Conservation (phyloP, 2,888 invertebrate genomes). For the Formica aserva region DNA sequence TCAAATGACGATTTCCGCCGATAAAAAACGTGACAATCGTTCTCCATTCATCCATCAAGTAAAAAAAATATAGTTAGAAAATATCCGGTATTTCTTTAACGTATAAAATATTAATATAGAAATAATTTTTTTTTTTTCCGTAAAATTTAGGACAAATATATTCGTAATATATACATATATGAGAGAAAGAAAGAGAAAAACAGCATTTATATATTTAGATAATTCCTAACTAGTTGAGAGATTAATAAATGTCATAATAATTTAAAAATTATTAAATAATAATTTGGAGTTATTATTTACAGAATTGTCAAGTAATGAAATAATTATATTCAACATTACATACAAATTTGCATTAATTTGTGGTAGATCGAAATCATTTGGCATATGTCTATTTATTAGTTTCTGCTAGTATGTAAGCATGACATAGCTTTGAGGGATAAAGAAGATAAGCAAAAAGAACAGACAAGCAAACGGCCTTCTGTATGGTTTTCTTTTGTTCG, state of each 20-base stretch:
- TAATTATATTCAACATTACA: slow-evolving; percentile 9
- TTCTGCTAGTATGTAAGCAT: not conserved
- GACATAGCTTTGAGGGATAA: not conserved
- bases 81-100: not conserved
- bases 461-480: not conserved
- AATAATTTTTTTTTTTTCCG: not conserved
- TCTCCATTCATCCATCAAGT: not conserved
- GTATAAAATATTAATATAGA: not conserved
- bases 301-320: not conserved
- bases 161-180: too few relatives aligned
- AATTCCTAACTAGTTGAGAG: not conserved
- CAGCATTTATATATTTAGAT: not conserved
- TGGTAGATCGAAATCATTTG: not conserved
- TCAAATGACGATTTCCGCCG: slow-evolving; percentile 13
- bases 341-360: not conserved
- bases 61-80: not conserved
- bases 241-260: not conserved
- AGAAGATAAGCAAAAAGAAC: not conserved
- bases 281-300: not conserved
- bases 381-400: not conserved
- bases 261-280: not conserved
- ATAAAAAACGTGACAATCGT: not conserved
- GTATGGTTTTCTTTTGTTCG: slow-evolving; percentile 13
- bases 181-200: too few relatives aligned
- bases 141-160: not conserved